Base-by-base conservation (phyloP, 2,797 vertebrate species). In the Cossypha heuglini region DNA sequence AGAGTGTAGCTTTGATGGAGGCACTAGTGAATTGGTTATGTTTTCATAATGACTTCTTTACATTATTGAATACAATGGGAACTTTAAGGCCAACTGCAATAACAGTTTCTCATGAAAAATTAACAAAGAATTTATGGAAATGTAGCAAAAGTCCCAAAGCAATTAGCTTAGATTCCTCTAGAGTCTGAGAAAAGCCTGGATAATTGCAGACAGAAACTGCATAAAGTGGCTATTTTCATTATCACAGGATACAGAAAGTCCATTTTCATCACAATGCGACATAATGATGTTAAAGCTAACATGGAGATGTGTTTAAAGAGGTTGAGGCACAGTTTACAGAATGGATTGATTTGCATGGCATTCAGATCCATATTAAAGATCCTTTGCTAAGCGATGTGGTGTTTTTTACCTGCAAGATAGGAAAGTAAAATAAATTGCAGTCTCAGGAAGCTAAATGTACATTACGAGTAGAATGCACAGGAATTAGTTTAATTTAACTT, bases 111-210 rank as follows among this genome's bases (percentile, higher is more conserved):
- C 98, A 98, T 98, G 97, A 98, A 98, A 98, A 98, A 98, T 98
- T 98, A 98, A 98, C 97, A 97, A 97, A 97, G 97, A 98, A 98
- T 98, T 98, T 98, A 98, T 98, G 98, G 97, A 98, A 98, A 98
- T 98, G 96, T 97, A 97, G 93, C 93, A 95, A 93, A 97, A 97
- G 95, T 98, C 98, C 98, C 98, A 98, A 97, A 98, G 98, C 98
- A 98, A 98, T 98, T 98, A 98, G 97, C 96, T 98, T 97, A 97
- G 96, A 98, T 98, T 98, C 98, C 98, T 98, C 97, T 85, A 75
- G 98, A 98, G 98, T 86, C 97, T 93, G 94, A 97, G 96, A 93
- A 98, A 97, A 98, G 98, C 97, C 81, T 96, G 91, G 97, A 96
- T 98, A 98, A 98, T 98, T 98, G 97, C 97, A 96, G 94, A 94